These are phyloP conservation scores for Drosophila gunungcola DNA, from an alignment of 1,140 invertebrate genomes.

Conservation along the genomic window DNA sequence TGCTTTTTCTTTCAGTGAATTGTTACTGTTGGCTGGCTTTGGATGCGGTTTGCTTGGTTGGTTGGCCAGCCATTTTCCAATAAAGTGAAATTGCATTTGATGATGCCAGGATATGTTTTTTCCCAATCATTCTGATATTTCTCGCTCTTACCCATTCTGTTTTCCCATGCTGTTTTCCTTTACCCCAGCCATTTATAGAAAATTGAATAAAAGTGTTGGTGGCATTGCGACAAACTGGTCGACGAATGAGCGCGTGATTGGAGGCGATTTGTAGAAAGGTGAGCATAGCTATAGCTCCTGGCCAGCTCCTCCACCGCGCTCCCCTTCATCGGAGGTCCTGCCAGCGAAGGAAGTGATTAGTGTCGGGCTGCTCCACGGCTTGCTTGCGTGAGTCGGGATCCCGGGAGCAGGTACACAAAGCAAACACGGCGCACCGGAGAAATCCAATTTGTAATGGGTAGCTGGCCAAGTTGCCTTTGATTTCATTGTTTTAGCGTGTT, in stretches of 20 bases:
- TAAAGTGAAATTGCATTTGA: slow-evolving; percentile 80
- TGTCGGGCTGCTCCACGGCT: slow-evolving; percentile 26
- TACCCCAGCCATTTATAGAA: slow-evolving; percentile 66
- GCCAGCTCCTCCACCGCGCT: neutral
- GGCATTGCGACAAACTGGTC: slow-evolving; percentile 76
- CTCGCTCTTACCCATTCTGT: slow-evolving; percentile 5
- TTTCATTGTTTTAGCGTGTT: slow-evolving; percentile 50
- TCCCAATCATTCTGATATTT: slow-evolving; percentile 58
- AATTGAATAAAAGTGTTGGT: slow-evolving; percentile 81
- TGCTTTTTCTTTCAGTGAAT: slow-evolving; percentile 4
- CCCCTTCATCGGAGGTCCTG: slow-evolving; percentile 11
- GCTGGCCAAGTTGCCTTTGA: slow-evolving; percentile 38
- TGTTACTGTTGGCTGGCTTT: slow-evolving; percentile 34
- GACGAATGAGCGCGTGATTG: slow-evolving; percentile 79
- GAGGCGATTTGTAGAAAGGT: slow-evolving; percentile 60
- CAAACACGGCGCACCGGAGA: slow-evolving; percentile 56
- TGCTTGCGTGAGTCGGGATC: slow-evolving; percentile 41
- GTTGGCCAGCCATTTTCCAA: slow-evolving; percentile 78
- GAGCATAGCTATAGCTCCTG: slow-evolving; percentile 23
- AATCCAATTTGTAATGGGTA: slow-evolving; percentile 64
- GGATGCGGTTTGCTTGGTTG: slow-evolving; percentile 67
- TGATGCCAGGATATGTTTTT: slow-evolving; percentile 77
- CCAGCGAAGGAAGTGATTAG: slow-evolving; percentile 71
- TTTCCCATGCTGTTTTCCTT: slow-evolving; percentile 35
- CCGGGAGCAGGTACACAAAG: slow-evolving; percentile 40